Conservation (phyloP, 2,113 vertebrate genomes). For the Hiodon tergisus region DNA sequence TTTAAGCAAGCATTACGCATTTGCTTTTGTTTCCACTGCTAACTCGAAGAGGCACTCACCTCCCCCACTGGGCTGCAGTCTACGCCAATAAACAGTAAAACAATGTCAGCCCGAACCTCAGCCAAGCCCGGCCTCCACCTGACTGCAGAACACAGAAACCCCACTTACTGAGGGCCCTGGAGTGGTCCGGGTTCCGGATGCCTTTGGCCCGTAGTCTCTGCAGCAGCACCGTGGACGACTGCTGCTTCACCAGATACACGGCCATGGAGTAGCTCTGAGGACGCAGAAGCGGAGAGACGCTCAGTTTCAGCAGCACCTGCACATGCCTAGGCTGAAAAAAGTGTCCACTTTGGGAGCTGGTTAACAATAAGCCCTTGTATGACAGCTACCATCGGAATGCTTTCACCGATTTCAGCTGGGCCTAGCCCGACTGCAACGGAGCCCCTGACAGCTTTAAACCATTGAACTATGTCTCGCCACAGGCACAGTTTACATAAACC, state of each 20-base stretch:
- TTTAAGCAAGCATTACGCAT: too few species aligned
- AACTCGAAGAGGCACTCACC: constrained; percentile 7
- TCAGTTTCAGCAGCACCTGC: not conserved
- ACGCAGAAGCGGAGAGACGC: constrained; percentile 25
- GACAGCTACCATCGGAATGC: not conserved
- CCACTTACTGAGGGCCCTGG: constrained; percentile 90
- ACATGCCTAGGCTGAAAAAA: not conserved
- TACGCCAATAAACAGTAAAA: too few species aligned
- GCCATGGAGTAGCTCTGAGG: constrained; percentile 94
- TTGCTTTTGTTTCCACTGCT: constrained; percentile 18
- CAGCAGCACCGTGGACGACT: constrained; percentile 87
- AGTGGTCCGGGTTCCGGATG: constrained; percentile 97
- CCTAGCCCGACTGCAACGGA: constrained; percentile 42
- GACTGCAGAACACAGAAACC: too few species aligned
- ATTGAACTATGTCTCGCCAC: constrained; percentile 50
- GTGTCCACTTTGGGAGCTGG: not conserved
- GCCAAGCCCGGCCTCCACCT: too few species aligned
- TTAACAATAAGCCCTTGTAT: constrained; percentile 9
- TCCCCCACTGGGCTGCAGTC: too few species aligned
- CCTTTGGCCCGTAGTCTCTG: constrained; percentile 95
- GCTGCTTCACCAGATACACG: constrained; percentile 95
- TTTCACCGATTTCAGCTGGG: not conserved
- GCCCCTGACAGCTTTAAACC: constrained; percentile 53
- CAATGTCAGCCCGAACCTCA: too few species aligned
- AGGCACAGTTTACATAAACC: constrained; percentile 48